A percentile compares a stretch with the other conserved stretches of the same genome.
phyloP scores from a whole-genome alignment of 2,797 vertebrate genomes.

The Coluber constrictor region DNA sequence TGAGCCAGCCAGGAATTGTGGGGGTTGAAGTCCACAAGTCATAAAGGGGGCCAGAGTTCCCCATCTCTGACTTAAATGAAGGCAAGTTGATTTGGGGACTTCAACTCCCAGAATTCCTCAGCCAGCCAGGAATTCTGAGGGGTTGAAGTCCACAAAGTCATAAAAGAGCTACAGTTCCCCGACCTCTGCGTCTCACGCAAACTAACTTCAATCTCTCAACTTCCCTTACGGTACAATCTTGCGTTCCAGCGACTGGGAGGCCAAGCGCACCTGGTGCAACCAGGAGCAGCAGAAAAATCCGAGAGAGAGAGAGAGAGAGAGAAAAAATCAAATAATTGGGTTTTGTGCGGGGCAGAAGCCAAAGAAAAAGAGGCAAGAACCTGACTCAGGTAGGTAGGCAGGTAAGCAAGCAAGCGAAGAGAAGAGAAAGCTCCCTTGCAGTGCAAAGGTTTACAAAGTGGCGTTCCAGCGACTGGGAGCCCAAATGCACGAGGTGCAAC shows the following conservation, averaged over 20 bases:
- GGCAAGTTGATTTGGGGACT: too few relatives aligned
- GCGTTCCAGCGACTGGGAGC: neutral
- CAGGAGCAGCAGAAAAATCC: neutral
- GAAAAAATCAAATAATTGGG: neutral
- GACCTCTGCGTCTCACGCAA: neutral
- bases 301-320: rapidly evolving
- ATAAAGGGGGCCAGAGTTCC: too few relatives aligned
- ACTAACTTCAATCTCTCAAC: neutral
- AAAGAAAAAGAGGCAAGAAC: neutral
- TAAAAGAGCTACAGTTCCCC: neutral
- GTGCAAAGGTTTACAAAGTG: neutral
- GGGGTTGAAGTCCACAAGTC: neutral
- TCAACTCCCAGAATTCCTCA: too few relatives aligned
- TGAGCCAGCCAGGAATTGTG: neutral
- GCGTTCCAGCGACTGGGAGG: neutral
- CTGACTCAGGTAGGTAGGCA: neutral
- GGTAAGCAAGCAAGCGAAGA: neutral
- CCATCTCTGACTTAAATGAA: neutral
- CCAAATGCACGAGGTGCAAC: neutral
- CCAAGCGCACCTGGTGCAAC: neutral
- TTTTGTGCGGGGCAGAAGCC: neutral
- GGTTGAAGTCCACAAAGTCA: neutral
- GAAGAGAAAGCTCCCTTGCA: too few relatives aligned
- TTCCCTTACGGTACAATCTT: neutral
- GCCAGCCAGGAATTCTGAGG: neutral